Percentiles rank a stretch among this genome's conserved stretches.
Evolutionary conservation across 2,113 vertebrate genomes (phyloP).

Genomic region (Chionomys nivalis): DNA sequence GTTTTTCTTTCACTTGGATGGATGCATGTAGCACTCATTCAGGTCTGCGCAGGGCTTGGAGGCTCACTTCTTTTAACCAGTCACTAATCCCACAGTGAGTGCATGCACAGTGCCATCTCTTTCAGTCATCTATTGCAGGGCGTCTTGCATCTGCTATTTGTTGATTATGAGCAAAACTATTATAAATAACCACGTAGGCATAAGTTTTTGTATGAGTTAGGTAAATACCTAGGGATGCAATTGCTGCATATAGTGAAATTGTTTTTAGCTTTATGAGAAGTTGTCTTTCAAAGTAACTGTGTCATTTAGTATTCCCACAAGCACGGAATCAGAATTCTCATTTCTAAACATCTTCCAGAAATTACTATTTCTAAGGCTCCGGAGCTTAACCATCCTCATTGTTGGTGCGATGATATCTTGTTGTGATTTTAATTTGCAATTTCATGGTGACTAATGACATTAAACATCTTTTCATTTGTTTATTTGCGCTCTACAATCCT

Average conservation of each 20-base stretch:
- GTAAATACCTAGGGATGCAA: neutral
- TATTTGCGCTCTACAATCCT: neutral
- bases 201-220: neutral
- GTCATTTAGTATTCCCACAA: neutral
- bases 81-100: neutral
- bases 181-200: neutral
- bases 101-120: neutral
- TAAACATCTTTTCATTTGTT: conserved; percentile 1
- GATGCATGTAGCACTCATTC: neutral
- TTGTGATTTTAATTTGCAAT: conserved; percentile 13
- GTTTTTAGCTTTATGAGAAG: neutral
- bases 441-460: neutral
- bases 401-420: neutral
- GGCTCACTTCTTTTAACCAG: neutral
- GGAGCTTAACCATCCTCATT: neutral
- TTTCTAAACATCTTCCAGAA: neutral
- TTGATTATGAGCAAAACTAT: neutral
- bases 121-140: neutral
- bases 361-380: neutral
- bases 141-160: neutral
- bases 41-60: neutral
- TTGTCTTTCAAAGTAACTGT: neutral
- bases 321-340: neutral
- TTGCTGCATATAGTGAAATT: neutral
- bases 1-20: neutral